Conservation (phyloP, 1,140 invertebrate species). For the Drosophila sp. region DNA sequence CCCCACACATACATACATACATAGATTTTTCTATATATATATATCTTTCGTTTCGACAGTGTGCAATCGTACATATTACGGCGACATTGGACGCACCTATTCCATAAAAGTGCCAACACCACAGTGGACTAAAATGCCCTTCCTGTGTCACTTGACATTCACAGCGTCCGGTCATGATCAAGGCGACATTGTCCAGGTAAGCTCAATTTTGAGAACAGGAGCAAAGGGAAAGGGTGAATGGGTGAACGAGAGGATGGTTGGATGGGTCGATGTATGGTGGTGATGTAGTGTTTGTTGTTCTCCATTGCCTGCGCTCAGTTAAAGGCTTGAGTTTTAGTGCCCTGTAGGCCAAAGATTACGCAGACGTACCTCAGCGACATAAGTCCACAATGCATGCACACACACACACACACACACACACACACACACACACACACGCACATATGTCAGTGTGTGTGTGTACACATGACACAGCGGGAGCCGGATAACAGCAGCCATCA, state of each 20-base stretch:
- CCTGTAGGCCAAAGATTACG: conserved; percentile 67
- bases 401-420: conserved; percentile 23
- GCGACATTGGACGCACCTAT: conserved; percentile 92
- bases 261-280: neutral
- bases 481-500: conserved; percentile 22
- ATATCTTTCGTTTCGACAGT: conserved; percentile 82
- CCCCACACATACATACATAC: too few species aligned
- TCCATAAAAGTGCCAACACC: conserved; percentile 88
- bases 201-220: conserved; percentile 35
- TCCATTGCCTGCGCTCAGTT: conserved; percentile 32
- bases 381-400: conserved; percentile 66
- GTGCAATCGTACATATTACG: conserved; percentile 94
- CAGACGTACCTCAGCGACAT: conserved; percentile 61
- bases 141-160: conserved; percentile 94
- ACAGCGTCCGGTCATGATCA: conserved; percentile 92
- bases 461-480: neutral
- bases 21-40: conserved; percentile 13
- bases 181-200: conserved; percentile 92
- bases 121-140: conserved; percentile 89
- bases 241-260: neutral
- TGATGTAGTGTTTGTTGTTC: conserved; percentile 46
- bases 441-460: neutral
- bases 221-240: neutral
- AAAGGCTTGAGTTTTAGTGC: conserved; percentile 49
- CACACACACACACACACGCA: neutral